Evolutionary conservation across 1,140 invertebrate genomes (phyloP).

Genomic region (Heliconius nattereri): DNA sequence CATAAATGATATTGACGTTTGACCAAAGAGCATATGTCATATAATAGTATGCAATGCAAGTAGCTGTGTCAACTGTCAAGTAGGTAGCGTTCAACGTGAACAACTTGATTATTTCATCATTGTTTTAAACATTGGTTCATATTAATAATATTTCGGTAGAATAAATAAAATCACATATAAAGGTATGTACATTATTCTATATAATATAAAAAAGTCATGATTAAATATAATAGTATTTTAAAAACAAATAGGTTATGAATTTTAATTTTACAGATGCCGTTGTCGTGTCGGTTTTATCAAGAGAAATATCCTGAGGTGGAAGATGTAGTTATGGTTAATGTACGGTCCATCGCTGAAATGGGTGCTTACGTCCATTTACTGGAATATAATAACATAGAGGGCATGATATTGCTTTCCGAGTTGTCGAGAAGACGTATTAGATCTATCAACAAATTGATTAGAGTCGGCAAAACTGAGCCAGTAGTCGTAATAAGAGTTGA

Average conservation of each 20-base stretch:
- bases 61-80: too few species aligned
- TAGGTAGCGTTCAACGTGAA: slow-evolving; percentile 62
- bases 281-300: slow-evolving; percentile 98
- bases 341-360: slow-evolving; percentile 99
- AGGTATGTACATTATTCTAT: slow-evolving; percentile 8
- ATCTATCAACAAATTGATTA: slow-evolving; percentile 99
- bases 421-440: slow-evolving; percentile 98
- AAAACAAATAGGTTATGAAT: slow-evolving; percentile 46
- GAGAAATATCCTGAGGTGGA: slow-evolving; percentile 99
- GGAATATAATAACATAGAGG: slow-evolving; percentile 99
- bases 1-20: neutral
- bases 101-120: slow-evolving; percentile 60
- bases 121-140: slow-evolving; percentile 17
- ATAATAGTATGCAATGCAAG: too few species aligned
- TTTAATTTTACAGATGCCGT: slow-evolving; percentile 87
- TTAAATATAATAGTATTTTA: neutral
- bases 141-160: slow-evolving; percentile 30
- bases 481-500: slow-evolving; percentile 99
- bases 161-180: slow-evolving; percentile 27
- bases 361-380: slow-evolving; percentile 98
- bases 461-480: slow-evolving; percentile 99
- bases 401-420: slow-evolving; percentile 97
- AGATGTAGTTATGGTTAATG: slow-evolving; percentile 99
- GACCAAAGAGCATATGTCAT: neutral
- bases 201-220: neutral